phyloP scores from a whole-genome alignment of 2,797 vertebrate genomes.

The Argya squamiceps region DNA sequence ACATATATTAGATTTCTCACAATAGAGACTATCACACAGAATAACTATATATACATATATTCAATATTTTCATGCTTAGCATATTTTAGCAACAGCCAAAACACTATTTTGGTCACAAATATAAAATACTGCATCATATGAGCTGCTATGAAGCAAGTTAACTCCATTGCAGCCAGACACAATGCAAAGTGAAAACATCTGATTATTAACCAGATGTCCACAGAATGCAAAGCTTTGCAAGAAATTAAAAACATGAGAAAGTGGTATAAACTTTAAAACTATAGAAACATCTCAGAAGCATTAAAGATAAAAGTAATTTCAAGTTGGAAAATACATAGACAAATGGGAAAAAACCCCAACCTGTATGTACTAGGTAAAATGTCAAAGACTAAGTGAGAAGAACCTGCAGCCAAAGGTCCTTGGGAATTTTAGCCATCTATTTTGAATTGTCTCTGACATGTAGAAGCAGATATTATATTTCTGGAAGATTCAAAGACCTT shows the following conservation, averaged over 20 bases:
- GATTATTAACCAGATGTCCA: neutral
- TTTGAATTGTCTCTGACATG: neutral
- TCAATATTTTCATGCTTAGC: neutral
- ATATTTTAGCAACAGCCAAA: neutral
- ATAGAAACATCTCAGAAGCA: neutral
- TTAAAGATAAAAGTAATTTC: neutral
- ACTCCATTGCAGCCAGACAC: neutral
- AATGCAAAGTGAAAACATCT: neutral
- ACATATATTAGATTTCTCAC: neutral
- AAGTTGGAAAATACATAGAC: neutral
- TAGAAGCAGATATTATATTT: neutral
- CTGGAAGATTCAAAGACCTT: neutral
- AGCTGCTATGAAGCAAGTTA: neutral
- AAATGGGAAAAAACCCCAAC: rapidly evolving
- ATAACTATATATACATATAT: neutral
- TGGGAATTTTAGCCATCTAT: neutral
- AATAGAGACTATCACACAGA: neutral
- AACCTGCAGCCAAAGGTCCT: neutral
- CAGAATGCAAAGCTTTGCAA: neutral
- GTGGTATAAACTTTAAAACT: neutral
- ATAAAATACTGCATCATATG: neutral
- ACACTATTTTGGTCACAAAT: neutral
- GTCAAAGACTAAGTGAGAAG: neutral
- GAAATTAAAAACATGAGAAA: neutral
- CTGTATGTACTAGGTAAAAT: neutral